Evolutionary conservation across 1,140 invertebrate genomes (phyloP), one percentile per base, ranked within the genome.

Genomic region (Chelonus insularis): DNA sequence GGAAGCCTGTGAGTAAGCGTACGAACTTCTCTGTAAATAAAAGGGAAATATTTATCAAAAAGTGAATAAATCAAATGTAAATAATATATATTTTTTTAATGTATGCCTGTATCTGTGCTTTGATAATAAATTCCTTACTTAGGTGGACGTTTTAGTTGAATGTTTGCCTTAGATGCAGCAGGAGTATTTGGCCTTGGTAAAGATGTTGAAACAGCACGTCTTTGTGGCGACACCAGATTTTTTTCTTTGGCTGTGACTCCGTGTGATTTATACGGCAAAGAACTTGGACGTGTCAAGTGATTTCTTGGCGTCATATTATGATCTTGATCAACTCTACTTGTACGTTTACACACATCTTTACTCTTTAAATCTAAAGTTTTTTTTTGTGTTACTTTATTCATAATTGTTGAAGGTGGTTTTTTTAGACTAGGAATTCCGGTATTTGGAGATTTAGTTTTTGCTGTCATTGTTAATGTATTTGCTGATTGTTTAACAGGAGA

Each of bases 1-100:
- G 89, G 87, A 54, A 89, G 73, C 65, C 89, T 82, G 69, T 91
- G 89, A 71, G 88, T 88, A 9, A 91, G 72, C 2, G 91, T 91
- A 71, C 87, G 84, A 25, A 91, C 91, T 70, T 87, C 84, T 75
- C 90, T 91, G 80, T 3, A 83, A 84, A 63, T 70, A 60, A 72
- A 62, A 62, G 59, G 58, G 4, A 9, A 47, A 36, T 41, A 5
- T 32, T 60, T 51, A 50, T 55, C 18, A 43, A 54, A 47, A 60
- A 67, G 12, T 47, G 50, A 37, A 12, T 12, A 11, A 52, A 57
- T 6, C 16, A 36, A 63, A 12, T 18, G 7, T 18, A 29, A 6
- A 52, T 0, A 9, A 39, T 7, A 37, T 21, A 41, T 8, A 25
- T 25, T 34, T 55, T 36, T 62, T 59, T 7, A 51, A 18, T 32